Base-by-base conservation (phyloP, 1,140 invertebrate species). In the Neuroterus valhalla region DNA sequence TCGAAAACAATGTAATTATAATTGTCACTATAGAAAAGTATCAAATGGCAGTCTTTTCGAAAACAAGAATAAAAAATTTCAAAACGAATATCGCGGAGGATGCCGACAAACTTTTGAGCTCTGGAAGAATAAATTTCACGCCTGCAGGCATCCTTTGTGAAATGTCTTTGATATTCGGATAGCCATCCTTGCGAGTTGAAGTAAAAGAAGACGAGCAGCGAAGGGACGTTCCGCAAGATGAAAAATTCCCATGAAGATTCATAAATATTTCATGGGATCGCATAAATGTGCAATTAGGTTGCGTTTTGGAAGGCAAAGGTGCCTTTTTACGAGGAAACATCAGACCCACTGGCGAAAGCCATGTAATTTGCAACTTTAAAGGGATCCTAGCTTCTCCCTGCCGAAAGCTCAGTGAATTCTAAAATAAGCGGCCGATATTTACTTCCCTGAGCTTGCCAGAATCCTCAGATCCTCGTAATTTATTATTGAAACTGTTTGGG, bases 201-300 rank as follows among this genome's bases (percentile, higher is more conserved):
- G 66, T 50, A 44, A 66, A 46, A 44, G 23, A 26, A 52, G 21
- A 48, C 42, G 44, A n/a, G 26, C 48, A 19, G 46, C 19, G 62
- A n/a, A 17, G 67, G 19, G 55, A 26, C 15, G 23, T 62, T 62
- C n/a, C 23, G 55, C 12, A 50, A 43, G 73, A 82, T 72, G 74
- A 82, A 82, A 82, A 82, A 77, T 81, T 77, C 73, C 77, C 72
- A 81, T 79, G 81, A 81, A 78, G 75, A 79, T 81, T 81, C 81
- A 84, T 84, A 83, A 85, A 85, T 84, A 85, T 85, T 85, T 83
- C 75, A 85, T 71, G 68, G 79, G 76, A 66, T 78, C 77, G 44
- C 75, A 79, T 82, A 84, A 85, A 79, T 77, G 77, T 43, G 73
- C 79, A 82, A 83, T 83, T 85, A 81, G 79, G 42, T 74, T 79